Evolutionary conservation across 2,797 vertebrate species (phyloP).

Genomic region (Eleutherodactylus coqui): DNA sequence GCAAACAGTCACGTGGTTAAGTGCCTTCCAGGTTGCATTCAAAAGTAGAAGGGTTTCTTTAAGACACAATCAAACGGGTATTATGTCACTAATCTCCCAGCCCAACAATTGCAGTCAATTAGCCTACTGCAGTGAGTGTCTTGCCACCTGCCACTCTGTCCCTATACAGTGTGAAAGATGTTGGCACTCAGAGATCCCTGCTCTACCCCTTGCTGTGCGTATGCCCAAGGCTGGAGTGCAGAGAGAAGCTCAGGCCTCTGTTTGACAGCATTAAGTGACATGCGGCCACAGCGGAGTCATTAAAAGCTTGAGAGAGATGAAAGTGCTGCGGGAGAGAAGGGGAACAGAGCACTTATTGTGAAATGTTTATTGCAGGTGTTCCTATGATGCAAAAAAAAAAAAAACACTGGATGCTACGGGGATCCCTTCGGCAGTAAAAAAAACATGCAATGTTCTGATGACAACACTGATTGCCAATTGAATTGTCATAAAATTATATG

Average conservation of each 20-base stretch:
- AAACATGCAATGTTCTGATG: neutral
- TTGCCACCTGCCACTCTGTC: constrained; percentile 63
- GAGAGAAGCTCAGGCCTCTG: constrained; percentile 47
- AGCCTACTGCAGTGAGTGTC: constrained; percentile 51
- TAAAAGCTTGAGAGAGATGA: constrained; percentile 62
- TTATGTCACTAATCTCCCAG: constrained; percentile 54
- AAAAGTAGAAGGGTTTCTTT: constrained; percentile 29
- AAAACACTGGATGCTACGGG: constrained; percentile 40
- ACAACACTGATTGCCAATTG: neutral
- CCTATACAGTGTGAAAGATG: constrained; percentile 57
- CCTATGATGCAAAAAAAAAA: constrained; percentile 53
- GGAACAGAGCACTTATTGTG: constrained; percentile 61
- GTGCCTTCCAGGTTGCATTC: neutral
- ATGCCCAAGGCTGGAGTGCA: constrained; percentile 49
- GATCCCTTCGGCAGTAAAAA: constrained; percentile 20
- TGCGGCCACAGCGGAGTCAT: constrained; percentile 59
- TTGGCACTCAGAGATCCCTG: constrained; percentile 52
- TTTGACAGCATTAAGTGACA: constrained; percentile 63
- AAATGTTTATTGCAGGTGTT: constrained; percentile 63
- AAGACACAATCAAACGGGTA: constrained; percentile 39
- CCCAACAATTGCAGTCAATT: constrained; percentile 59
- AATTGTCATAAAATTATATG: neutral
- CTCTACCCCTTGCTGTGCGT: constrained; percentile 58
- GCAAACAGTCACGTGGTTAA: constrained; percentile 8
- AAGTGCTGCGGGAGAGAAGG: constrained; percentile 55